Percentiles rank a stretch among this genome's conserved stretches.
Evolutionary conservation across 2,797 vertebrate genomes (phyloP).

Genomic region (Serranus cabrilla): DNA sequence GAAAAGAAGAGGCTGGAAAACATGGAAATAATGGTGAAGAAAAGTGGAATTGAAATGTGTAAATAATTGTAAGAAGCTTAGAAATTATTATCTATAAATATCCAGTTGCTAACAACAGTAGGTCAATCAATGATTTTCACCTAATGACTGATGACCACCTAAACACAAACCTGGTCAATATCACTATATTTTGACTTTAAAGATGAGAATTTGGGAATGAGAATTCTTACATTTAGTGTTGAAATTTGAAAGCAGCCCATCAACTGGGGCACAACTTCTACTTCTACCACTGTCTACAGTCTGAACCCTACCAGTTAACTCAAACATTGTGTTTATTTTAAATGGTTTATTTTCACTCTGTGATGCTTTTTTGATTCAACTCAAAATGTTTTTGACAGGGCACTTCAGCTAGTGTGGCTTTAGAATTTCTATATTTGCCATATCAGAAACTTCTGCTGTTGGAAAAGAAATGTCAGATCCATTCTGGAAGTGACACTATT

Average conservation of each 20-base stretch:
- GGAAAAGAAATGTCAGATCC: background rate
- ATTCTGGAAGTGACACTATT: background rate
- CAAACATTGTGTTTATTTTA: background rate
- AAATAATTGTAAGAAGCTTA: background rate
- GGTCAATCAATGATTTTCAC: no score
- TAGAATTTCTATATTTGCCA: background rate
- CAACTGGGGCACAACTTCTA: no score
- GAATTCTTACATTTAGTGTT: no score
- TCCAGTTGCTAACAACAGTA: background rate
- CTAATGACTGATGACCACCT: background rate
- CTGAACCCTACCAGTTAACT: background rate
- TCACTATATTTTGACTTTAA: no score
- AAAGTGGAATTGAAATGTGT: background rate
- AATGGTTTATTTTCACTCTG: background rate
- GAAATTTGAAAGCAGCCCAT: no score
- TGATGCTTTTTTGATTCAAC: background rate
- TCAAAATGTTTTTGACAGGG: background rate
- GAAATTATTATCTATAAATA: background rate
- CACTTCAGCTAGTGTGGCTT: background rate
- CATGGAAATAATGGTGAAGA: background rate
- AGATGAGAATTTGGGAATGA: no score
- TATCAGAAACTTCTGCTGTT: background rate
- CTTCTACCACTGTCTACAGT: background rate
- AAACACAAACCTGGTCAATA: background rate
- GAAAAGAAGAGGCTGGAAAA: background rate